Evolutionary conservation across 1,140 invertebrate genomes (phyloP).

Genomic region (Apis florea): DNA sequence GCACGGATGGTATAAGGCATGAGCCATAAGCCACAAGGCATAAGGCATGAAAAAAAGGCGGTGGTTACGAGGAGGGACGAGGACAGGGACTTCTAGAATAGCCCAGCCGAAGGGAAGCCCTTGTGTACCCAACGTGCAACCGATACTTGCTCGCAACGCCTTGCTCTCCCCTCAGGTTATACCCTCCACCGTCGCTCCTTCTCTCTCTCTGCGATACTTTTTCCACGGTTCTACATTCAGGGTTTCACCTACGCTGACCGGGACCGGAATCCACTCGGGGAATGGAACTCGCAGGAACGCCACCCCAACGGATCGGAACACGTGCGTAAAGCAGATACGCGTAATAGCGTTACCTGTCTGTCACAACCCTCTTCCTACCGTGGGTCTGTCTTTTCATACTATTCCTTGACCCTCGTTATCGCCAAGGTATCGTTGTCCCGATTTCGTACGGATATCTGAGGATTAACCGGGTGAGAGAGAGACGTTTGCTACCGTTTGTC

Average conservation of each 20-base stretch:
- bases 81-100: slow-evolving; percentile 47
- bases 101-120: slow-evolving; percentile 57
- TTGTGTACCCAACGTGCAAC: slow-evolving; percentile 57
- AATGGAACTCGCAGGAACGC: slow-evolving; percentile 41
- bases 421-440: not conserved
- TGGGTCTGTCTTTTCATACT: slow-evolving; percentile 36
- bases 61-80: not conserved
- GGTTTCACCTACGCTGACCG: slow-evolving; percentile 55
- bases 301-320: slow-evolving; percentile 32
- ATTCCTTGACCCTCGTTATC: slow-evolving; percentile 42
- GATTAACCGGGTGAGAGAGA: not conserved
- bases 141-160: slow-evolving; percentile 57
- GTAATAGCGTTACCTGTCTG: slow-evolving; percentile 57
- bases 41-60: slow-evolving; percentile 28
- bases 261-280: slow-evolving; percentile 17
- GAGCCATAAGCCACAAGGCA: slow-evolving; percentile 18
- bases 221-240: slow-evolving; percentile 52
- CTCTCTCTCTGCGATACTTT: slow-evolving; percentile 42
- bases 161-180: slow-evolving; percentile 30
- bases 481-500: slow-evolving; percentile 11
- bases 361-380: slow-evolving; percentile 38
- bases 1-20: slow-evolving; percentile 33
- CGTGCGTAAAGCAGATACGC: slow-evolving; percentile 51
- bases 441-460: not conserved
- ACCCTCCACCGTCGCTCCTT: slow-evolving; percentile 8